Evolutionary conservation across 2,113 vertebrate species (phyloP).

Genomic region (Mixornis gularis): DNA sequence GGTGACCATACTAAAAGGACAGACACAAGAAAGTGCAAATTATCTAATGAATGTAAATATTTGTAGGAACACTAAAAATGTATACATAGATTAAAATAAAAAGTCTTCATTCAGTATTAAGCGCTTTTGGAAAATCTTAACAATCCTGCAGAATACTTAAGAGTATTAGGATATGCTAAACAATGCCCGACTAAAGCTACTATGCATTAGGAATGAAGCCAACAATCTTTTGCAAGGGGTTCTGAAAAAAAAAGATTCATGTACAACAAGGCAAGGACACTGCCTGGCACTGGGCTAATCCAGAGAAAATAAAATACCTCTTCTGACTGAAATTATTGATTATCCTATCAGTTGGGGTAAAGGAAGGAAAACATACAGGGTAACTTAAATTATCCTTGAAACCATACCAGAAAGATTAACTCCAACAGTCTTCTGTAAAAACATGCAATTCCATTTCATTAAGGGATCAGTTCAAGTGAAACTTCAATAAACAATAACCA

Average conservation of each 20-base stretch:
- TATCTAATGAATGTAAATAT: neutral
- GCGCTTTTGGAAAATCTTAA: neutral
- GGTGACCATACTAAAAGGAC: neutral
- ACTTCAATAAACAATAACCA: neutral
- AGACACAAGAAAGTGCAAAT: neutral
- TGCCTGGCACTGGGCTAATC: neutral
- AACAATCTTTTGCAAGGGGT: neutral
- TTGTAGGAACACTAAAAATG: neutral
- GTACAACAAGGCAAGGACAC: neutral
- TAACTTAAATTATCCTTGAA: neutral
- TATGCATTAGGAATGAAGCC: neutral
- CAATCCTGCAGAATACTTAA: neutral
- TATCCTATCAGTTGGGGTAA: neutral
- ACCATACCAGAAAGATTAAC: neutral
- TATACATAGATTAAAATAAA: neutral
- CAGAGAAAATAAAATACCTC: neutral
- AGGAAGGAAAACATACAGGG: accelerated
- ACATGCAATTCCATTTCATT: neutral
- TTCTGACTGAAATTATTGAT: neutral
- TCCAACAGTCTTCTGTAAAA: neutral
- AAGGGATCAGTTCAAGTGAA: neutral
- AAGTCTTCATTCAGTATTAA: neutral
- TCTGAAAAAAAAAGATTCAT: neutral
- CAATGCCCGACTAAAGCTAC: accelerated
- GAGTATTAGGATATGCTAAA: neutral